Evolutionary conservation across 2,797 vertebrate genomes (phyloP).

Genomic region (Glyptemys insculpta): DNA sequence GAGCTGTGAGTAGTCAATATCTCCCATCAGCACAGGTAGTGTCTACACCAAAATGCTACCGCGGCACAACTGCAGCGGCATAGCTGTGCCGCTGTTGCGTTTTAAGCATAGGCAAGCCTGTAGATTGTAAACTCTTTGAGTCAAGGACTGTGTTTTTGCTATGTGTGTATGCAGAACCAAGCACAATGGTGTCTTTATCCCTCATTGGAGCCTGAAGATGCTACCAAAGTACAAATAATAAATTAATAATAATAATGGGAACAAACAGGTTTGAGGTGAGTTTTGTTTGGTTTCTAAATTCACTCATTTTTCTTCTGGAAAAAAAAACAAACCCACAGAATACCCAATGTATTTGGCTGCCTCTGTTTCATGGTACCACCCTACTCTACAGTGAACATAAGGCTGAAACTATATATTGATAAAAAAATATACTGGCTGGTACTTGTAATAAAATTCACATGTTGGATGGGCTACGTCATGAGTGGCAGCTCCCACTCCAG

Average conservation of each 20-base stretch:
- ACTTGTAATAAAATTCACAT: not conserved
- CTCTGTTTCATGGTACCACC: not conserved
- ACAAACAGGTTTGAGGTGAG: not conserved
- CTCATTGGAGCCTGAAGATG: not conserved
- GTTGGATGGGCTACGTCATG: not conserved
- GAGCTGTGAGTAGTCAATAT: not conserved
- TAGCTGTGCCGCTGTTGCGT: not conserved
- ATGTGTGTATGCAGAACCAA: not conserved
- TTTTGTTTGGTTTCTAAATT: conserved; percentile 19
- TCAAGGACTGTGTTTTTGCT: not conserved
- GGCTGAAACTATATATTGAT: not conserved
- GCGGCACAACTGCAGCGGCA: too few species aligned
- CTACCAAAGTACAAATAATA: not conserved
- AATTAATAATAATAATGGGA: not conserved
- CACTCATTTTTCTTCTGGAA: conserved; percentile 13
- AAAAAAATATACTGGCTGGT: not conserved
- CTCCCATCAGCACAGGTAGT: not conserved
- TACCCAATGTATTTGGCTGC: not conserved
- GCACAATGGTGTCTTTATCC: not conserved
- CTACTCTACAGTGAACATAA: not conserved
- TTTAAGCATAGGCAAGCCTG: not conserved
- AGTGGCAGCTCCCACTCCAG: not conserved
- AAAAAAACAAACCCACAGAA: not conserved
- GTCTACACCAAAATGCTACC: not conserved
- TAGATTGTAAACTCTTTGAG: not conserved